A percentile compares a stretch with the other conserved stretches of the same genome.
phyloP scores from a whole-genome alignment of 2,113 vertebrate species.

The Ammodytes dubius region DNA sequence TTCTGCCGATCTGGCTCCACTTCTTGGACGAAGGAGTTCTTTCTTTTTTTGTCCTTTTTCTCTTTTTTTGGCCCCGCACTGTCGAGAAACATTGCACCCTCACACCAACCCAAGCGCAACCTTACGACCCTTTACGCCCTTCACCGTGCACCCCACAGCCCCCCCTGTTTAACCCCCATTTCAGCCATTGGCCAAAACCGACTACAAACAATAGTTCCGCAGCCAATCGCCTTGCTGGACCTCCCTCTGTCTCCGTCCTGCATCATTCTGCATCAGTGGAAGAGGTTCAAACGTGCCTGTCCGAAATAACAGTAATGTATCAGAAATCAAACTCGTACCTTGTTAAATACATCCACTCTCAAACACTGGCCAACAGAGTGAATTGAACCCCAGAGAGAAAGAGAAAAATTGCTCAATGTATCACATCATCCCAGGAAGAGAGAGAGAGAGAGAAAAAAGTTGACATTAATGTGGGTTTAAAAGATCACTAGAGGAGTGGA shows the following conservation, averaged over 20 bases:
- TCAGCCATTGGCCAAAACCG: conserved; percentile 50
- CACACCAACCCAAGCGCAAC: conserved; percentile 51
- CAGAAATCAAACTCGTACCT: conserved; percentile 57
- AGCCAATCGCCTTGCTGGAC: conserved; percentile 49
- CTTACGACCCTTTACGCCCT: conserved; percentile 42
- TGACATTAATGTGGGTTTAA: conserved; percentile 67
- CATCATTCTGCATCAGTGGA: conserved; percentile 8
- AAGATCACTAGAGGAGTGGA: conserved; percentile 69
- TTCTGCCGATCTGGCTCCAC: conserved; percentile 89
- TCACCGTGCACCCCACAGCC: conserved; percentile 4
- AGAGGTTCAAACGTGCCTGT: conserved; percentile 41
- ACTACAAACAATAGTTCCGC: conserved; percentile 46
- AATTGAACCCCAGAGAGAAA: conserved; percentile 48
- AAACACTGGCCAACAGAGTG: conserved; percentile 43
- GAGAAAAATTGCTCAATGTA: conserved; percentile 33
- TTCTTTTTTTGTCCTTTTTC: conserved; percentile 46
- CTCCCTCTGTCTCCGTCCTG: conserved; percentile 40
- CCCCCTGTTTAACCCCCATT: conserved; percentile 19
- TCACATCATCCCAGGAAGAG: conserved; percentile 49
- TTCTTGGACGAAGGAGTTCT: conserved; percentile 69
- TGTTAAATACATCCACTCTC: conserved; percentile 55
- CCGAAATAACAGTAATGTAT: conserved; percentile 25
- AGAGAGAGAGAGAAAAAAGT: conserved; percentile 13
- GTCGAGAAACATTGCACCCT: conserved; percentile 70
- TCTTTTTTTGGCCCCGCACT: conserved; percentile 74